Percentiles rank a stretch among this genome's conserved stretches.
Evolutionary conservation across 2,113 vertebrate species (phyloP).

Genomic region (Bostrychus sinensis): DNA sequence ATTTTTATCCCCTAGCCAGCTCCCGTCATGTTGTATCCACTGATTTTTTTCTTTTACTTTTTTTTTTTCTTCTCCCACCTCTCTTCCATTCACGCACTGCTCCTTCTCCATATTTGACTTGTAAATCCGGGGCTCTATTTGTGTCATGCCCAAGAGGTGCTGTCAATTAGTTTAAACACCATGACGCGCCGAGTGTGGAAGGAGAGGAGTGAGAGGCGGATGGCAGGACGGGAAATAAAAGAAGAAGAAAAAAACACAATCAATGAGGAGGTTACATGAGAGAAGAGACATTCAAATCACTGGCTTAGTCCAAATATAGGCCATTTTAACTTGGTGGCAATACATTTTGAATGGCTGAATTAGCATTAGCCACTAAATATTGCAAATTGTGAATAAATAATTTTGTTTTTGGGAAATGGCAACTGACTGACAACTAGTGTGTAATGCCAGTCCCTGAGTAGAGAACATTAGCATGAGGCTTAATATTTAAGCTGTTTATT

Average conservation of each 20-base stretch:
- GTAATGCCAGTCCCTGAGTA: too few relatives aligned
- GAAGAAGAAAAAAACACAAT: neutral
- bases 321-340: too few relatives aligned
- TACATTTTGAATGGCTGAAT: too few relatives aligned
- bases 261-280: neutral
- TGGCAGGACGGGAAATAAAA: too few relatives aligned
- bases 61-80: constrained; percentile 24
- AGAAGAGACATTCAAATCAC: too few relatives aligned
- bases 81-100: constrained; percentile 32
- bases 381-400: too few relatives aligned
- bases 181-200: constrained; percentile 44
- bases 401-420: too few relatives aligned
- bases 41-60: constrained; percentile 10
- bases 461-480: too few relatives aligned
- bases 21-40: constrained; percentile 16
- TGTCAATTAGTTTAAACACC: constrained; percentile 70
- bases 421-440: too few relatives aligned
- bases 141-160: constrained; percentile 69
- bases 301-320: too few relatives aligned
- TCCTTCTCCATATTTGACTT: constrained; percentile 69
- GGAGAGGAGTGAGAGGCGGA: constrained; percentile 10
- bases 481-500: too few relatives aligned
- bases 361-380: too few relatives aligned
- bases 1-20: constrained; percentile 16
- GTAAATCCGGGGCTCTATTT: constrained; percentile 74